Percentiles rank a stretch among this genome's conserved stretches.
phyloP scores from a whole-genome alignment of 2,888 invertebrate genomes.

The Pocota personata region DNA sequence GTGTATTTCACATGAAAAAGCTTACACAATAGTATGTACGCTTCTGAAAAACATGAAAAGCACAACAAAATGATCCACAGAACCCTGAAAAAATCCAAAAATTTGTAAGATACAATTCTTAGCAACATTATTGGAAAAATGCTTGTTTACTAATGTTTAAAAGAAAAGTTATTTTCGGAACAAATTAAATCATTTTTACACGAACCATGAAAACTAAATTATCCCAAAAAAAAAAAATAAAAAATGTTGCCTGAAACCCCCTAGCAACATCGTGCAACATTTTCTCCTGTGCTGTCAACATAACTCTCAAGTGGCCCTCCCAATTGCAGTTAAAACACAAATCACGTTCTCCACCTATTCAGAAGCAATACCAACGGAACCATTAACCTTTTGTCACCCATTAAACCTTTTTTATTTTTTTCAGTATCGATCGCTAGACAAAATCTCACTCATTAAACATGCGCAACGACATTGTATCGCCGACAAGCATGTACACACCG shows the following conservation, averaged over 20 bases:
- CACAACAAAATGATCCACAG: no score
- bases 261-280: not conserved
- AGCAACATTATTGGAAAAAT: not conserved
- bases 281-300: not conserved
- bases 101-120: not conserved
- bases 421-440: constrained; percentile 11
- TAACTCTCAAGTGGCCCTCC: not conserved
- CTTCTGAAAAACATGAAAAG: no score
- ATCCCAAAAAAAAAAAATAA: no score
- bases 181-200: not conserved
- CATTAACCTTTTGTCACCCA: constrained; percentile 51
- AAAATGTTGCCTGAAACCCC: not conserved
- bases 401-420: constrained; percentile 17
- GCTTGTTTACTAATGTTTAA: not conserved
- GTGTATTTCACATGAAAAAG: no score
- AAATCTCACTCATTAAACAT: constrained; percentile 37
- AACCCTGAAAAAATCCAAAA: no score
- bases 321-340: not conserved
- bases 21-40: no score
- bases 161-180: not conserved
- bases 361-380: constrained; percentile 32
- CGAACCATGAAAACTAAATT: not conserved
- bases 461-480: constrained; percentile 31
- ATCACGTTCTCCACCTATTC: constrained; percentile 19
- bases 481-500: not conserved